Base-by-base conservation (phyloP, 2,113 vertebrate genomes). In the Quiscalus mexicanus region DNA sequence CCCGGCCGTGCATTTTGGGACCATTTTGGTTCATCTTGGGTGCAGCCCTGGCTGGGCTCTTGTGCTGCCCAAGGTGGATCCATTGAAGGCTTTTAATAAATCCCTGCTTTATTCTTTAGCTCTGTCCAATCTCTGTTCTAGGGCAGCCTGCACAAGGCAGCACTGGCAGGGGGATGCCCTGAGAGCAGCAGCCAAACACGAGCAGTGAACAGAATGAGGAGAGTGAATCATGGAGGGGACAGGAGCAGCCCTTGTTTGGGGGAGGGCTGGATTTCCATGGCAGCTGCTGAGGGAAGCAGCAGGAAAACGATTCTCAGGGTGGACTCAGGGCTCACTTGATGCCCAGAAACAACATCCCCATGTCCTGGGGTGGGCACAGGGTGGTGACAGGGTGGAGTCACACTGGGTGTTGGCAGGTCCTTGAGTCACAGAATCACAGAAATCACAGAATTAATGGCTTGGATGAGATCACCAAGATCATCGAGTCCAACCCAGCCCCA, bases 1-100 rank as follows among this genome's bases (percentile, higher is more conserved):
- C 1, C 5, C 18, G 0, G 11, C 3, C 3, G 55, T 14, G 12
- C 55, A 56, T 56, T 56, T 22, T 56, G 33, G 1, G 55, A 1
- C 31, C 56, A 58, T 58, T 35, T 58, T 35, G 56, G 56, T 35
- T 35, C 56, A 58, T 10, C 9, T 15, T 15, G 33, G 56, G 21
- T 58, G 33, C 14, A 58, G 56, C 33, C 33, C 56, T 58, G 56
- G 56, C 56, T 58, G 56, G 56, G 56, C 14, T 35, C 33, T 58
- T 10, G 56, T 58, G 33, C 56, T 58, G 56, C 56, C 33, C 33
- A 11, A 58, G 56, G 33, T 58, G 33, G 9, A 58, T 58, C 22
- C 22, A 58, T 35, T 2, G 55, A 58, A 14, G 33, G 13, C 55
- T n/a, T 9, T 9, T 15, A 23, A 58, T 35, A 7, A 58, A 35